Conservation (phyloP, 2,113 vertebrate species). For the Hippocampus comes region DNA sequence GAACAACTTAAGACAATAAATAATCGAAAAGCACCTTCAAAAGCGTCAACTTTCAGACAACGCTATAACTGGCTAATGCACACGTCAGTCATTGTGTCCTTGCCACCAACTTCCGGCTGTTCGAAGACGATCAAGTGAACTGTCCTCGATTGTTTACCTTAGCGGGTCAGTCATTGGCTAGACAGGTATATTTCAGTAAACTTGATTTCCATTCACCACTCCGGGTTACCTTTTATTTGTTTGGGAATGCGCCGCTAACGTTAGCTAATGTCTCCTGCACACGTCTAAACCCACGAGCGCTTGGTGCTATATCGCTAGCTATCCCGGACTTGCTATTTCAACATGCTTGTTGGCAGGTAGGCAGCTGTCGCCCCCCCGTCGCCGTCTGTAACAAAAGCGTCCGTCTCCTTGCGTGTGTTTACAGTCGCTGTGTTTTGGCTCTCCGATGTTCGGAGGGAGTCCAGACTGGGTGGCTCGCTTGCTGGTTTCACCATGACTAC, state of each 20-base stretch:
- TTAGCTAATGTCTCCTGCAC: background rate
- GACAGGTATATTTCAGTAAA: conserved; percentile 41
- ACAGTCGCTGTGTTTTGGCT: conserved; percentile 33
- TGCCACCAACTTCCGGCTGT: conserved; percentile 59
- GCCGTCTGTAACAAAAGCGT: conserved; percentile 1
- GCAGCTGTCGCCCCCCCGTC: background rate
- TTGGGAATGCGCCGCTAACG: background rate
- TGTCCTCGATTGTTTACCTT: conserved; percentile 49
- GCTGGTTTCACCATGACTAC: conserved; percentile 57
- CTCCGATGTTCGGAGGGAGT: conserved; percentile 45
- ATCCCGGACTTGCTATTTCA: conserved; percentile 13
- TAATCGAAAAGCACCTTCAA: background rate
- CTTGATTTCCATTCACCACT: background rate
- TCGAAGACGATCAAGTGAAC: background rate
- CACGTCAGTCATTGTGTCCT: conserved; percentile 59
- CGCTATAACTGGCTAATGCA: conserved; percentile 36
- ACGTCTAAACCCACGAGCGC: conserved; percentile 1
- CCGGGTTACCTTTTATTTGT: background rate
- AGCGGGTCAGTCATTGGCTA: conserved; percentile 8
- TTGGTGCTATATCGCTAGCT: conserved; percentile 25
- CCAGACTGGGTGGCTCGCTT: conserved; percentile 40
- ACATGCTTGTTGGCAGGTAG: background rate
- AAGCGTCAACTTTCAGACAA: background rate
- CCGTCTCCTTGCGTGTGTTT: conserved; percentile 18
- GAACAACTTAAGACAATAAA: background rate